Conservation (phyloP, 2,888 invertebrate genomes). For the Gari tellinella region DNA sequence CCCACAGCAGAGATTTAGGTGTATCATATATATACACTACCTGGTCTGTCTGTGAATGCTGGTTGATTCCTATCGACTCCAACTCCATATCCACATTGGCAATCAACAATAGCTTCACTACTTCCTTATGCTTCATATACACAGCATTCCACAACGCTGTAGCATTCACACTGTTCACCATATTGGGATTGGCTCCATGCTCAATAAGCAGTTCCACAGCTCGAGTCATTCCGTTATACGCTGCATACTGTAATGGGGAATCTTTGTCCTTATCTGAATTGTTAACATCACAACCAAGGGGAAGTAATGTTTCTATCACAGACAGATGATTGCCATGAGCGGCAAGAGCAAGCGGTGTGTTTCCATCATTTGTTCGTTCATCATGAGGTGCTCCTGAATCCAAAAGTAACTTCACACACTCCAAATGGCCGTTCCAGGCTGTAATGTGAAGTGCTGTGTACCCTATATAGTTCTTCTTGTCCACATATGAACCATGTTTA, state of each 20-base stretch:
- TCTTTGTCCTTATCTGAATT: conserved; percentile 78
- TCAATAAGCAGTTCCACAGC: conserved; percentile 67
- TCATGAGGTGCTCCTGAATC: conserved; percentile 68
- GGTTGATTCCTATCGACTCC: conserved; percentile 70
- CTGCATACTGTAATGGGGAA: conserved; percentile 77
- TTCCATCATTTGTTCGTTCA: conserved; percentile 68
- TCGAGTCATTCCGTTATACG: conserved; percentile 75
- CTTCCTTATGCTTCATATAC: conserved; percentile 59
- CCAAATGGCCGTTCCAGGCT: conserved; percentile 76
- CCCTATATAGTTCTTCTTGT: conserved; percentile 59
- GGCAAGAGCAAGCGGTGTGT: conserved; percentile 78
- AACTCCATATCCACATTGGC: conserved; percentile 72
- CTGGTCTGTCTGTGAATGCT: conserved; percentile 69
- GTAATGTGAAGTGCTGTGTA: conserved; percentile 79
- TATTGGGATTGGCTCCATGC: conserved; percentile 75
- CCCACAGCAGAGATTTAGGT: conserved; percentile 73
- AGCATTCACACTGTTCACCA: conserved; percentile 63
- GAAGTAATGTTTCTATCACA: conserved; percentile 69
- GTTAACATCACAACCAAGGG: conserved; percentile 75
- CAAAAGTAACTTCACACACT: conserved; percentile 66
- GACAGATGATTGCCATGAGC: conserved; percentile 71
- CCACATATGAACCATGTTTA: conserved; percentile 65
- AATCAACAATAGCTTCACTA: conserved; percentile 68
- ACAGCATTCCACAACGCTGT: conserved; percentile 81
- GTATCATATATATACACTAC: conserved; percentile 64